These are phyloP conservation scores for Xestia c-nigrum DNA, from an alignment of 2,888 invertebrate species.

Conservation along the genomic window DNA sequence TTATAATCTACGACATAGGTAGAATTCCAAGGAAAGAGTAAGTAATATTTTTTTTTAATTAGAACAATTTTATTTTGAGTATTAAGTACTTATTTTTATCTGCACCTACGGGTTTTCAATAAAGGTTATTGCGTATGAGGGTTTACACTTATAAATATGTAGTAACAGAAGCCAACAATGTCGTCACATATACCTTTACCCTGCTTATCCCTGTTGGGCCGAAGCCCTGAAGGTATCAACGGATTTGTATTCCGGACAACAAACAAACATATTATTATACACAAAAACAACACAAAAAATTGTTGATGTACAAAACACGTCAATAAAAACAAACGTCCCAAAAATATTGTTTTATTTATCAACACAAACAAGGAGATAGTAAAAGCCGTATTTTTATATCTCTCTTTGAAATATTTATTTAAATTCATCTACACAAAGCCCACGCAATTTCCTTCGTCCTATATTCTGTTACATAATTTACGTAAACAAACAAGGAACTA, in stretches of 20 bases:
- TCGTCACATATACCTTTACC: constrained; percentile 26
- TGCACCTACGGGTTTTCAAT: not conserved
- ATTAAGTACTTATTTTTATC: not conserved
- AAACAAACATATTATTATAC: constrained; percentile 20
- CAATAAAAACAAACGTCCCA: not conserved
- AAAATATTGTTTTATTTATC: constrained; percentile 22
- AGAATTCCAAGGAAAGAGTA: not conserved
- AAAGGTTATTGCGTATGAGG: not conserved
- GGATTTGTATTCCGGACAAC: constrained; percentile 25
- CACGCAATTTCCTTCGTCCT: constrained; percentile 34
- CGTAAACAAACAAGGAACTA: constrained; percentile 55
- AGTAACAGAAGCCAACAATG: constrained; percentile 19
- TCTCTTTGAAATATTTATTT: constrained; percentile 45
- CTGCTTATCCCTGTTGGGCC: constrained; percentile 20
- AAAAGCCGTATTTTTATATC: constrained; percentile 41
- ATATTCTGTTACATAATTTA: constrained; percentile 49
- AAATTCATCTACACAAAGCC: constrained; percentile 29
- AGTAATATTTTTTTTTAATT: too few species aligned
- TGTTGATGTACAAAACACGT: not conserved
- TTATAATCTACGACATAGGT: not conserved
- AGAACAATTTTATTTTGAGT: not conserved
- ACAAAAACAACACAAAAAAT: constrained; percentile 1
- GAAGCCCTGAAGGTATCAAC: constrained; percentile 43
- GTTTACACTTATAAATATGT: constrained; percentile 20
- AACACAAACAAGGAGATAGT: constrained; percentile 24